Percentiles rank a stretch among this genome's conserved stretches.
Conservation (phyloP, 2,113 vertebrate genomes). For the Pelecanus crispus region DNA sequence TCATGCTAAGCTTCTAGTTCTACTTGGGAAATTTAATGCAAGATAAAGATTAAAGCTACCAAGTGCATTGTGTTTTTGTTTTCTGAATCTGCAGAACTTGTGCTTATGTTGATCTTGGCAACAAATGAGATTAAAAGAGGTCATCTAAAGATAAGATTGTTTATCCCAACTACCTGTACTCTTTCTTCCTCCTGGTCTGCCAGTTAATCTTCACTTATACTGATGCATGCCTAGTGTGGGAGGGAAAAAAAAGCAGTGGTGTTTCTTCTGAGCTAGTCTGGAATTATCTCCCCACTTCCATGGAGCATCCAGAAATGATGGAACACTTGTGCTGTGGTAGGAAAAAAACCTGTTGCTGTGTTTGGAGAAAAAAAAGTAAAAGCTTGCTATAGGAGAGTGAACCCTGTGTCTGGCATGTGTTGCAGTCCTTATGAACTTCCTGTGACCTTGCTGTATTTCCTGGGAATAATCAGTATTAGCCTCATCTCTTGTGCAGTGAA, state of each 20-base stretch:
- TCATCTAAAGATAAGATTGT: conserved; percentile 26
- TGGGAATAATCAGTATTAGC: not conserved
- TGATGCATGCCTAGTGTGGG: not conserved
- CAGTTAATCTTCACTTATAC: conserved; percentile 1
- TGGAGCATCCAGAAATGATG: not conserved
- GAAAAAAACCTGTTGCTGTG: rapidly evolving
- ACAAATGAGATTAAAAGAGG: conserved; percentile 34
- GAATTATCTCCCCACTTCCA: not conserved
- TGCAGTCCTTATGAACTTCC: not conserved
- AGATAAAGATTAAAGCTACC: not conserved
- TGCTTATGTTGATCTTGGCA: conserved; percentile 2
- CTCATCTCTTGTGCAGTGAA: not conserved
- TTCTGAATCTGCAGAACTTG: not conserved
- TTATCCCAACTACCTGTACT: not conserved
- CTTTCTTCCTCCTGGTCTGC: not conserved
- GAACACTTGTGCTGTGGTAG: not conserved
- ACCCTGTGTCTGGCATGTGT: not conserved
- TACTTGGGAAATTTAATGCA: not conserved
- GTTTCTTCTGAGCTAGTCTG: not conserved
- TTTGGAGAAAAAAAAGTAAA: not conserved
- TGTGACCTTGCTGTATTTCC: not conserved
- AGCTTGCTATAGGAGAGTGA: not conserved
- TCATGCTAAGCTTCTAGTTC: not conserved
- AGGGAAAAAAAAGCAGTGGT: not conserved
- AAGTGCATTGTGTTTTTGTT: not conserved